Evolutionary conservation across 1,140 invertebrate genomes (phyloP), one percentile per base, ranked within the genome.

Genomic region (Macrostomum lignano): DNA sequence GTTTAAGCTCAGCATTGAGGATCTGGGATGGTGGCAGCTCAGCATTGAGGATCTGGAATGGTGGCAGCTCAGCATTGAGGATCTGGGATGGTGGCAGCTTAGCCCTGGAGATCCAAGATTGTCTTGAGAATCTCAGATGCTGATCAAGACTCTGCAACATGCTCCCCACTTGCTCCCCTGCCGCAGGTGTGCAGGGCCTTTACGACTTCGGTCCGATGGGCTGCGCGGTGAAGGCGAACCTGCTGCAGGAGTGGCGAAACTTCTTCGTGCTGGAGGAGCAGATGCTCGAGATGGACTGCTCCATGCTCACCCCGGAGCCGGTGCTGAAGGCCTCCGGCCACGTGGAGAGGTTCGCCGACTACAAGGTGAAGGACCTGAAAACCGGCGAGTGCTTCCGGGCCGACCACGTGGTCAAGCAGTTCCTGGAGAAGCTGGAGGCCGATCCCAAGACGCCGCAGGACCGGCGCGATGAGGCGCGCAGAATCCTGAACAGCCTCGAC

Each of bases 131-230:
- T n/a, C n/a, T n/a, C n/a, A n/a, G n/a, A n/a, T n/a, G n/a, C n/a
- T n/a, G n/a, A n/a, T n/a, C n/a, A n/a, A n/a, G n/a, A n/a, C n/a
- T n/a, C n/a, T n/a, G n/a, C n/a, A n/a, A n/a, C n/a, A n/a, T n/a
- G n/a, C n/a, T n/a, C n/a, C n/a, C n/a, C n/a, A n/a, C n/a, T n/a
- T n/a, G n/a, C n/a, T n/a, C n/a, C n/a, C n/a, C n/a, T n/a, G n/a
- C n/a, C n/a, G n/a, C n/a, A n/a, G n/a, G n/a, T n/a, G 60, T 69
- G 20, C 61, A 66, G 51, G 69, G 75, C 1, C 73, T 84, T 42
- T 96, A 79, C 63, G 91, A 98, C 61, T 94, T 86, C 60, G 88
- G 88, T 0, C 91, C 91, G 4, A 93, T 96, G 81, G 91, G 91
- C 3, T 96, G 86, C 66, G 79, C 84, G 0, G 68, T 94, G 7